Evolutionary conservation across 92 coral and sea anemone genomes (phyloP).

Genomic region (Porites divaricata): DNA sequence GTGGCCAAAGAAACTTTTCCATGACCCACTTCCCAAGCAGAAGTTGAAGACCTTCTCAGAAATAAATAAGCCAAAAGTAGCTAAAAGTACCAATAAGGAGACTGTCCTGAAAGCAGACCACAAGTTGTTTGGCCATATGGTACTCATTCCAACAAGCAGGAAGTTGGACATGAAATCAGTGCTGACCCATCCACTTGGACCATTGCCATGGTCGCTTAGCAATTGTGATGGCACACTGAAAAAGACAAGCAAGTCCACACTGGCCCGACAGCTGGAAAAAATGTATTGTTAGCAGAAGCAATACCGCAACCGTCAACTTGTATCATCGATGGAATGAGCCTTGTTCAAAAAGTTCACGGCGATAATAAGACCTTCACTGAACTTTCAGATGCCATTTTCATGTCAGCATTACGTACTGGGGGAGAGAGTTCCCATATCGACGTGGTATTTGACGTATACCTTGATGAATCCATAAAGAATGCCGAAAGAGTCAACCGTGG

Average conservation of each 20-base stretch:
- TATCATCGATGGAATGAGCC: constrained; percentile 65
- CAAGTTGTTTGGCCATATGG: constrained; percentile 70
- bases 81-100: constrained; percentile 55
- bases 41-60: constrained; percentile 42
- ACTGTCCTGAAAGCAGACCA: constrained; percentile 64
- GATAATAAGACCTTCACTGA: constrained; percentile 51
- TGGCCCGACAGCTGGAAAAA: constrained; percentile 53
- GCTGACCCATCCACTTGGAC: constrained; percentile 63
- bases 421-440: constrained; percentile 31
- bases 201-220: constrained; percentile 64
- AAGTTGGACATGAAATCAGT: constrained; percentile 62
- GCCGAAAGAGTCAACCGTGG: constrained; percentile 54
- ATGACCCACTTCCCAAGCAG: constrained; percentile 53
- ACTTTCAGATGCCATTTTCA: constrained; percentile 41
- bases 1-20: constrained; percentile 39
- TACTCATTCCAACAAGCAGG: constrained; percentile 61
- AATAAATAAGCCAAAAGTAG: constrained; percentile 37
- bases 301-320: constrained; percentile 48
- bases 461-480: constrained; percentile 56
- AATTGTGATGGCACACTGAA: constrained; percentile 60
- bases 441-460: constrained; percentile 49
- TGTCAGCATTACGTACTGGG: constrained; percentile 22
- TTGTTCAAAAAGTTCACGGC: constrained; percentile 48
- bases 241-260: constrained; percentile 59
- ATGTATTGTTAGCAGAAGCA: constrained; percentile 33